Conservation (phyloP, 2,797 vertebrate species). For the Distichodus sexfasciatus region DNA sequence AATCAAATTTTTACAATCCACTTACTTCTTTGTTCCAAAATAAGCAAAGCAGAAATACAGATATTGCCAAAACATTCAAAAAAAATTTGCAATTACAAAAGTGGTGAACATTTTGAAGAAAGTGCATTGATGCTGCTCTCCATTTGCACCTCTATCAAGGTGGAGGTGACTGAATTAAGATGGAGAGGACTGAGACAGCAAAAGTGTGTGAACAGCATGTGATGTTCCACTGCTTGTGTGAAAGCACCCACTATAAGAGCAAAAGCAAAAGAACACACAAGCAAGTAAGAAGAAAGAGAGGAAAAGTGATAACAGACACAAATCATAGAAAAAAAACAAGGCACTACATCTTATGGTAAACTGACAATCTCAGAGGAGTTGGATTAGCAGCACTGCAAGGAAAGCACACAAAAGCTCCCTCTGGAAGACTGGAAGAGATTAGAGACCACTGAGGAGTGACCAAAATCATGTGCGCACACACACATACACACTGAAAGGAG, state of each 20-base stretch:
- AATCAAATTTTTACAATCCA: no score
- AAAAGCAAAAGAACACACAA: constrained; percentile 38
- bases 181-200: not conserved
- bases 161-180: not conserved
- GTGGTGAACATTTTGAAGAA: no score
- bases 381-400: constrained; percentile 64
- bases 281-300: constrained; percentile 39
- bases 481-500: constrained; percentile 27
- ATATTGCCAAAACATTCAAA: no score
- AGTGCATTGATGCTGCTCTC: no score
- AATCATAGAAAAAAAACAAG: not conserved
- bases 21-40: no score
- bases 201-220: constrained; percentile 65
- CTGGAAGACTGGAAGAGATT: constrained; percentile 57
- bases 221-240: constrained; percentile 63
- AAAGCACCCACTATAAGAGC: constrained; percentile 52
- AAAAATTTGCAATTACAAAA: no score
- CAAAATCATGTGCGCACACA: constrained; percentile 1
- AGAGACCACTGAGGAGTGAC: constrained; percentile 5
- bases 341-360: no score
- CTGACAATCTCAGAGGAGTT: no score
- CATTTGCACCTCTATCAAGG: not conserved
- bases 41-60: no score
- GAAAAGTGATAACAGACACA: not conserved
- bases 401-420: constrained; percentile 61